These are phyloP conservation scores for Carcina quercana DNA, from an alignment of 2,888 invertebrate species.

Conservation along the genomic window DNA sequence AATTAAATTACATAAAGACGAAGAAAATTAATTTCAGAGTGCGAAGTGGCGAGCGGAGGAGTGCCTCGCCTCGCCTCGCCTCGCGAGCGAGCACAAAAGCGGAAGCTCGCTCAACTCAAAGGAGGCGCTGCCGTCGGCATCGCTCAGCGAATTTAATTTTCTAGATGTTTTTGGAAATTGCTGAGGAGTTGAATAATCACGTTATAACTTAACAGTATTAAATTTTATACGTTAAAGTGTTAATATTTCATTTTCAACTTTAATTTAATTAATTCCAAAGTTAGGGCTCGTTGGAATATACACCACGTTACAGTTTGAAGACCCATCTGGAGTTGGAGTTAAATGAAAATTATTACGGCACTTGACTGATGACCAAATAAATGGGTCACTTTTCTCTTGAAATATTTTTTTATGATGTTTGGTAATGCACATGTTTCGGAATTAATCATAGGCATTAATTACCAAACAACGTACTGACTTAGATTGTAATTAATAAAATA, in stretches of 20 bases:
- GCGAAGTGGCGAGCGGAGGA: slow-evolving; percentile 55
- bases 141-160: slow-evolving; percentile 66
- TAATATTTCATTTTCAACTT: slow-evolving; percentile 75
- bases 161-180: slow-evolving; percentile 69
- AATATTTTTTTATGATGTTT: too few relatives aligned
- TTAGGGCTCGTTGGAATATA: slow-evolving; percentile 42
- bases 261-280: slow-evolving; percentile 74
- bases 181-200: slow-evolving; percentile 71
- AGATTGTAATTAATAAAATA: too few relatives aligned
- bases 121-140: slow-evolving; percentile 44
- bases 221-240: slow-evolving; percentile 74
- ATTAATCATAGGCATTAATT: too few relatives aligned
- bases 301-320: slow-evolving; percentile 25
- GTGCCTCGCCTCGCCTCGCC: slow-evolving; percentile 26
- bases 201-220: slow-evolving; percentile 73
- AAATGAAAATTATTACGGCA: too few relatives aligned
- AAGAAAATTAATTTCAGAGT: slow-evolving; percentile 74
- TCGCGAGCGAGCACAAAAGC: slow-evolving; percentile 48
- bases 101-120: slow-evolving; percentile 47
- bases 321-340: too few relatives aligned
- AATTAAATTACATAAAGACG: slow-evolving; percentile 76
- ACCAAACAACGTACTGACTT: too few relatives aligned
- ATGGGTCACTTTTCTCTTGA: too few relatives aligned
- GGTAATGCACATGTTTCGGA: too few relatives aligned
- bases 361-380: too few relatives aligned